Conservation (phyloP, 2,113 vertebrate genomes). For the Thalassoma bifasciatum region DNA sequence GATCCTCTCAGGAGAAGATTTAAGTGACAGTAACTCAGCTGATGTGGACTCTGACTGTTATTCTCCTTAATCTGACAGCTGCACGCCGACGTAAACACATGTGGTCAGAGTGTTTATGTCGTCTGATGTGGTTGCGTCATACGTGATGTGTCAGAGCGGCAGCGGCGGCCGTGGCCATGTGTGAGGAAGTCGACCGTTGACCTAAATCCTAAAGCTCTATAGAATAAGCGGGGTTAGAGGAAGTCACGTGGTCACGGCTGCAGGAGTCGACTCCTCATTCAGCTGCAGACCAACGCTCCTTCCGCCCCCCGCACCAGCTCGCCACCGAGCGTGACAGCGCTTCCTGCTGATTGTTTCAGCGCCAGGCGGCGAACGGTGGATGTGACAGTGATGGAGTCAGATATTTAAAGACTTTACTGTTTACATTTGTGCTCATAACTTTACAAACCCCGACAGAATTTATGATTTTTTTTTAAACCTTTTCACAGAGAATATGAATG, state of each 20-base stretch:
- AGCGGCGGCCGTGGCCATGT: conserved; percentile 2
- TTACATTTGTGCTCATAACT: too few species aligned
- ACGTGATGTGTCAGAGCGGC: background rate
- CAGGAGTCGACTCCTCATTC: conserved; percentile 24
- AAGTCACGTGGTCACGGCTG: conserved; percentile 66
- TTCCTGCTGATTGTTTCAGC: conserved; percentile 59
- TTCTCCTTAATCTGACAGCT: background rate
- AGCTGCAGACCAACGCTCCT: conserved; percentile 31
- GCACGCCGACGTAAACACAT: conserved; percentile 2
- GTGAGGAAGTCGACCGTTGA: conserved; percentile 73
- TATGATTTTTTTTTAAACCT: too few species aligned
- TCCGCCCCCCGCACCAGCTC: conserved; percentile 28
- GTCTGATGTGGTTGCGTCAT: conserved; percentile 5
- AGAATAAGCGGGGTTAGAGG: conserved; percentile 48
- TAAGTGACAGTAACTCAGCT: too few species aligned
- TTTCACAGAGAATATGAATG: too few species aligned
- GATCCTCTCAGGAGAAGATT: too few species aligned
- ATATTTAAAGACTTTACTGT: too few species aligned
- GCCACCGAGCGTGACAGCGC: conserved; percentile 35
- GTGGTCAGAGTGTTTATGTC: background rate
- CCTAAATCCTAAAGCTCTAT: conserved; percentile 62
- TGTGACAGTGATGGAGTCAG: background rate
- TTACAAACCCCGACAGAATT: too few species aligned
- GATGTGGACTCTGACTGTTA: too few species aligned
- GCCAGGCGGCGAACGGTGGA: conserved; percentile 8